A percentile compares a stretch with the other conserved stretches of the same genome.
These are phyloP conservation scores for Dendrocincla fuliginosa DNA, from an alignment of 2,797 vertebrate genomes.

Conservation along the genomic window DNA sequence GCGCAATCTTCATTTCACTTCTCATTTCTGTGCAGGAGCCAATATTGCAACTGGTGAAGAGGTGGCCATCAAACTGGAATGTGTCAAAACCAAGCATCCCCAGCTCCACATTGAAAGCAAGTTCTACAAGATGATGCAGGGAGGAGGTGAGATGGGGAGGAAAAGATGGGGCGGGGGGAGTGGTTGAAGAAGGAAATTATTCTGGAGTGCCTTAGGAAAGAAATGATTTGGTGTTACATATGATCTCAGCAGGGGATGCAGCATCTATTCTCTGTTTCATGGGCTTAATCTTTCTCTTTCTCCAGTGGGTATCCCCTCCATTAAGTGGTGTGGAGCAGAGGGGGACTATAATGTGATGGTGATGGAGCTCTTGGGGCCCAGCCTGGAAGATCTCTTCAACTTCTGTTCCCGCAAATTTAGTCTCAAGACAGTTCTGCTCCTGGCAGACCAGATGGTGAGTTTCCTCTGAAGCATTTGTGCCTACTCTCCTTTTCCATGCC, in stretches of 20 bases:
- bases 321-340: conserved; percentile 97
- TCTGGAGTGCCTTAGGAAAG: background rate
- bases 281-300: background rate
- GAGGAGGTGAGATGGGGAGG: conserved; percentile 84
- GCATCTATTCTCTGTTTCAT: background rate
- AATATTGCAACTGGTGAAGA: conserved; percentile 97
- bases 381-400: conserved; percentile 96
- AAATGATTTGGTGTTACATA: background rate
- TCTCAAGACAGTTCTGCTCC: conserved; percentile 93
- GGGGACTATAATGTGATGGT: conserved; percentile 99
- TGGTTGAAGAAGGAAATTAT: background rate
- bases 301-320: conserved; percentile 94
- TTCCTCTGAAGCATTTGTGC: conserved; percentile 2
- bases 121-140: conserved; percentile 99
- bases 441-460: conserved; percentile 96
- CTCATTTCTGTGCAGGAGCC: conserved; percentile 82
- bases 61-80: conserved; percentile 96
- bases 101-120: conserved; percentile 98
- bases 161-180: background rate
- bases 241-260: background rate
- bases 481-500: background rate
- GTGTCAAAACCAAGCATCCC: conserved; percentile 97
- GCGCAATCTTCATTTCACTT: background rate
- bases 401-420: conserved; percentile 98
- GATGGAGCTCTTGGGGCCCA: conserved; percentile 95